Evolutionary conservation across 2,888 invertebrate genomes (phyloP), one percentile per base, ranked within the genome.

Genomic region (Nomada hirtipes): DNA sequence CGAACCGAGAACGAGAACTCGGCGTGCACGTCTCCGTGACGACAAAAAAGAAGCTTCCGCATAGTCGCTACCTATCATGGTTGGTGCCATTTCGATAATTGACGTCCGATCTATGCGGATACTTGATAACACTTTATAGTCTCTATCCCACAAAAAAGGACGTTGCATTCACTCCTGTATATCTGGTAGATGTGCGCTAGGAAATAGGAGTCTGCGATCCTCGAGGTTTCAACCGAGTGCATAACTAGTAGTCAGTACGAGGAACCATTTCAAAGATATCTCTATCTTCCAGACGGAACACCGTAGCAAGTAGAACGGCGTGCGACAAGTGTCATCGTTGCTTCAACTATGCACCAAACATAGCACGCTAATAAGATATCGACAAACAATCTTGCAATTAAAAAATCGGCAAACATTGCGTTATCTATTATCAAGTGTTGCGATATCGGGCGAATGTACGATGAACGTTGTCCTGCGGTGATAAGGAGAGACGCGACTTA

Each of bases 21-120:
- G 64, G 79, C 59, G 84, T 63, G 53, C 74, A 50, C 59, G 73
- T 75, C 74, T 64, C n/a, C 36, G 52, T 55, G 36, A 23, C 29
- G 42, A 55, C 26, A 63, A 75, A 26, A 74, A 74, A 64, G 65
- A 73, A 74, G 63, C 44, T 52, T 44, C 70, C 42, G 52, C 74
- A 55, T 81, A 64, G 60, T 73, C 74, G 57, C 50, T 61, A 47
- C 13, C 67, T 70, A 55, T 44, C 50, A 11, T 29, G 42, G 60
- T 29, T 36, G 42, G 18, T 55, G n/a, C 13, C 15, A 71, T 53
- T 29, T 29, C 36, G 69, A 73, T 73, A 83, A 78, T 83, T 73
- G 64, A 26, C 20, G 26, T 9, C 55, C 52, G 59, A 80, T 80
- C 55, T 57, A 44, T 64, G 73, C 57, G 36, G 52, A 60, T 71